A percentile compares a stretch with the other conserved stretches of the same genome.
Conservation (phyloP, 2,113 vertebrate species). For the Spilogale gracilis region DNA sequence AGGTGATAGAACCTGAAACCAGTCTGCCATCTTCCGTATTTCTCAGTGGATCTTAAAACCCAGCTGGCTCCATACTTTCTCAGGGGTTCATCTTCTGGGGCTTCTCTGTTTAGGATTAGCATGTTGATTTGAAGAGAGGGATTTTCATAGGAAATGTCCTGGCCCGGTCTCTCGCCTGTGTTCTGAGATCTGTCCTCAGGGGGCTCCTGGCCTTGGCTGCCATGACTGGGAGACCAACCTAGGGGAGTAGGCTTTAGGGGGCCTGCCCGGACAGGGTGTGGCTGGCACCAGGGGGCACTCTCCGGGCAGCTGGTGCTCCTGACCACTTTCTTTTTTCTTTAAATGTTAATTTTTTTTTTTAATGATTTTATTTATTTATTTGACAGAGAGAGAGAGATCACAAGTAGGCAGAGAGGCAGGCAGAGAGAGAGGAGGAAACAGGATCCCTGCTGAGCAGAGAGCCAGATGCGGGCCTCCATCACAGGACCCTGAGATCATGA, state of each 20-base stretch:
- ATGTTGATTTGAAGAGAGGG: neutral
- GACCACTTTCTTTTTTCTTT: neutral
- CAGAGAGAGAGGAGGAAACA: no score
- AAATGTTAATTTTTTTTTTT: no score
- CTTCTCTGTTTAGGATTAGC: neutral
- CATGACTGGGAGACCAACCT: neutral
- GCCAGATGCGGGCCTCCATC: no score
- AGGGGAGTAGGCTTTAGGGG: neutral
- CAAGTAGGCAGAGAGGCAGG: no score
- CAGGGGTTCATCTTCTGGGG: neutral
- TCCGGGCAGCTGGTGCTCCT: neutral
- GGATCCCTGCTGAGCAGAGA: no score
- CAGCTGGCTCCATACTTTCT: neutral
- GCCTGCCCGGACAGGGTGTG: neutral
- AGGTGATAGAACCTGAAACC: neutral
- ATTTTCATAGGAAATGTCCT: neutral
- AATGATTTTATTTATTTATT: no score
- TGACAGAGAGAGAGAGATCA: no score
- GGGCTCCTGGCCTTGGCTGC: neutral
- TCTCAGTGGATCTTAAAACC: neutral
- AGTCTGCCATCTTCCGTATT: neutral
- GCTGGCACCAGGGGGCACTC: neutral
- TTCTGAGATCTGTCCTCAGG: neutral
- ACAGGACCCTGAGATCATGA: no score
- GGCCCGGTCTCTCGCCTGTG: neutral